Evolutionary conservation across 1,140 invertebrate species (phyloP).

Genomic region (Camponotus floridanus): DNA sequence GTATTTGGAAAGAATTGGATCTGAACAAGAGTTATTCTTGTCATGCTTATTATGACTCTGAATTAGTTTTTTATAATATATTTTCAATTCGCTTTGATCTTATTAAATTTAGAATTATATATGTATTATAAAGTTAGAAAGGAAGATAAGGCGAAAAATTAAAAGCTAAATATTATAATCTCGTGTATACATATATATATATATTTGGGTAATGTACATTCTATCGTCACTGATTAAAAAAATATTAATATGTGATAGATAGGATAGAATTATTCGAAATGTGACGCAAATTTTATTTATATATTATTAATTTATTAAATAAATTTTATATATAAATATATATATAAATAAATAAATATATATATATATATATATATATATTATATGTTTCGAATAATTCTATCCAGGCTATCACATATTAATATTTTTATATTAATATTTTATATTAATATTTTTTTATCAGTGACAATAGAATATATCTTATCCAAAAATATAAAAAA

Average conservation of each 20-base stretch:
- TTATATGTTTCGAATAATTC: neutral
- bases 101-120: neutral
- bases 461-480: neutral
- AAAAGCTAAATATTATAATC: neutral
- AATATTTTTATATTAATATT: neutral
- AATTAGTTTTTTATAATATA: neutral
- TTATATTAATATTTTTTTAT: neutral
- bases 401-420: neutral
- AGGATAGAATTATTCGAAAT: neutral
- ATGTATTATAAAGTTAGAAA: neutral
- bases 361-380: no score
- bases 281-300: no score
- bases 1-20: neutral
- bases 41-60: neutral
- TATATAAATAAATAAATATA: no score
- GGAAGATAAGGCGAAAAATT: neutral
- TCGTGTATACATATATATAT: no score
- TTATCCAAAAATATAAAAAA: neutral
- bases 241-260: neutral
- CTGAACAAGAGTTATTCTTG: neutral
- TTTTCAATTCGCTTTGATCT: neutral
- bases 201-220: neutral
- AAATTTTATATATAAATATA: no score
- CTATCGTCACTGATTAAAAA: neutral
- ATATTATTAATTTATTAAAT: no score